A percentile compares a stretch with the other conserved stretches of the same genome.
These are phyloP conservation scores for Zhengitettix transpicula DNA, from an alignment of 2,888 invertebrate species.

Conservation along the genomic window DNA sequence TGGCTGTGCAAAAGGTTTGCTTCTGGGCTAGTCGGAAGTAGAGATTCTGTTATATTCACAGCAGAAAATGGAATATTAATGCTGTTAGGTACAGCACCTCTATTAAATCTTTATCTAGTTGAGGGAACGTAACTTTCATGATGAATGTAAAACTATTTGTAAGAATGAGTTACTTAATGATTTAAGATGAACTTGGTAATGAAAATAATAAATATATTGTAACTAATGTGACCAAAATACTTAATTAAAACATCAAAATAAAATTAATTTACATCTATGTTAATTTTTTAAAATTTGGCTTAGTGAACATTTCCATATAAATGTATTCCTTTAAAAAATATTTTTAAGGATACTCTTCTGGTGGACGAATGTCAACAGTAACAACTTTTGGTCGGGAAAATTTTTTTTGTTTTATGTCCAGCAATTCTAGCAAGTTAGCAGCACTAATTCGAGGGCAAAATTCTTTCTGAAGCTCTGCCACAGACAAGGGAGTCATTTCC, in stretches of 20 bases:
- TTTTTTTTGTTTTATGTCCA: slow-evolving; percentile 26
- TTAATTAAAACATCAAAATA: neutral
- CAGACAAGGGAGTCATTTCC: slow-evolving; percentile 51
- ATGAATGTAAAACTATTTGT: no score
- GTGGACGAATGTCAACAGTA: slow-evolving; percentile 51
- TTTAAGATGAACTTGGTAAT: no score
- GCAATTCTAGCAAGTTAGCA: slow-evolving; percentile 60
- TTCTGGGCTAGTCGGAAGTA: slow-evolving; percentile 36
- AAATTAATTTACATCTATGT: neutral
- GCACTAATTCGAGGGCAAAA: slow-evolving; percentile 71
- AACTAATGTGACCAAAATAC: neutral
- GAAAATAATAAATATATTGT: no score
- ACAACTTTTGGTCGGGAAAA: slow-evolving; percentile 31
- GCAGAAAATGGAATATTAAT: slow-evolving; percentile 79
- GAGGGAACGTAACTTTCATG: neutral
- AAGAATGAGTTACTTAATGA: no score
- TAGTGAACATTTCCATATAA: no score
- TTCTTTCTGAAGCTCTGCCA: slow-evolving; percentile 54
- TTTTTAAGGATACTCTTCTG: slow-evolving; percentile 38
- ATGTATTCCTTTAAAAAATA: no score
- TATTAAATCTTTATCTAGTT: slow-evolving; percentile 43
- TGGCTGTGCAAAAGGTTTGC: slow-evolving; percentile 34
- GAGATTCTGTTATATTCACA: slow-evolving; percentile 49
- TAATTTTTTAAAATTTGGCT: no score
- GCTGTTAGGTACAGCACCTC: slow-evolving; percentile 63